These are phyloP conservation scores for Salticus scenicus DNA, from an alignment of 2,888 invertebrate genomes.

Conservation along the genomic window DNA sequence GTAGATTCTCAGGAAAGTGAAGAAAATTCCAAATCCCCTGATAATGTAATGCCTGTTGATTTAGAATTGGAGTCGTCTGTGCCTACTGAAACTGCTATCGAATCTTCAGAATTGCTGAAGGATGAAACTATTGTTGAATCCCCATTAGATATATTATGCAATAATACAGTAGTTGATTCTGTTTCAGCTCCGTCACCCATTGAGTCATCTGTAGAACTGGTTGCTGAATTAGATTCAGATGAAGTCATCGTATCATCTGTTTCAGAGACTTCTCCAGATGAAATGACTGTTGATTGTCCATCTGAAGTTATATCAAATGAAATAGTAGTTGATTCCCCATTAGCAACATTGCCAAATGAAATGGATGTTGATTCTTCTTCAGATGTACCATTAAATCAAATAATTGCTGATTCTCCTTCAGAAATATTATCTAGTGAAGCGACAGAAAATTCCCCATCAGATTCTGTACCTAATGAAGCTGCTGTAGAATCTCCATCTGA, in stretches of 20 bases:
- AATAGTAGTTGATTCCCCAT: neutral
- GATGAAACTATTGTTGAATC: slow-evolving; percentile 6
- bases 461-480: neutral
- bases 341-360: neutral
- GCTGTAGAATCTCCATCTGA: neutral
- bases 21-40: neutral
- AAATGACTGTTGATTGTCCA: slow-evolving; percentile 5
- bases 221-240: neutral
- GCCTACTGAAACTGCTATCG: neutral
- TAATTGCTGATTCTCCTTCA: neutral
- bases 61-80: slow-evolving; percentile 11
- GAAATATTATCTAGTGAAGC: neutral
- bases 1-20: slow-evolving; percentile 4
- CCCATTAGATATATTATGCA: neutral
- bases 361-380: slow-evolving; percentile 15
- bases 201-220: neutral
- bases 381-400: neutral
- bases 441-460: neutral
- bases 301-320: neutral
- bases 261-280: neutral
- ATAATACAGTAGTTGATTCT: neutral
- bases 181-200: neutral
- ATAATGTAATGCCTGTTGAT: slow-evolving; percentile 22
- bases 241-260: neutral
- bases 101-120: neutral